These are phyloP conservation scores for Glaucopsyche alexis DNA, from an alignment of 2,888 invertebrate genomes.

Conservation along the genomic window DNA sequence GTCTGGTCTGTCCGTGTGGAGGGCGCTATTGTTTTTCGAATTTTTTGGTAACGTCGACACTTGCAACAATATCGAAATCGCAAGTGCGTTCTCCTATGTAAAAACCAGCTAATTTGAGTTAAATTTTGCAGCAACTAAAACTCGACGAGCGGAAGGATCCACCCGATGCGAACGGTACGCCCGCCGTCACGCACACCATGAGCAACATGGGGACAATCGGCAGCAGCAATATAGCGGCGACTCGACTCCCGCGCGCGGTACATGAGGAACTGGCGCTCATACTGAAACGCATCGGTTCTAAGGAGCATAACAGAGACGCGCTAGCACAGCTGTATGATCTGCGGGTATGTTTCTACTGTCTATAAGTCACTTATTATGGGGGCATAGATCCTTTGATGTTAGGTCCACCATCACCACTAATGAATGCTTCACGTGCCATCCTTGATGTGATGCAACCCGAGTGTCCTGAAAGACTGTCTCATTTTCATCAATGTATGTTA, in stretches of 20 bases:
- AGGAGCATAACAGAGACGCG: slow-evolving; percentile 91
- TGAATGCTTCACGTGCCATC: no score
- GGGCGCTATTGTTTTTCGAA: no score
- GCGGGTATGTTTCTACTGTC: slow-evolving; percentile 56
- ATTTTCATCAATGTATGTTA: no score
- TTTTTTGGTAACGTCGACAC: no score
- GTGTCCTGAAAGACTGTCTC: no score
- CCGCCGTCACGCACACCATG: slow-evolving; percentile 38
- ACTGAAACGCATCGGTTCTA: slow-evolving; percentile 93
- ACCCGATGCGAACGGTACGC: slow-evolving; percentile 60
- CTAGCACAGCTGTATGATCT: slow-evolving; percentile 89
- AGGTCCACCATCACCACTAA: no score
- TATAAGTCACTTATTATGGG: background rate
- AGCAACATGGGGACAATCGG: slow-evolving; percentile 78
- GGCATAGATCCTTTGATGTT: no score
- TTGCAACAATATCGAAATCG: no score
- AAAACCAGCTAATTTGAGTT: background rate
- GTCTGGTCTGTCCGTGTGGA: no score
- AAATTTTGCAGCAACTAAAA: slow-evolving; percentile 65
- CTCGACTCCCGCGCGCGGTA: slow-evolving; percentile 85
- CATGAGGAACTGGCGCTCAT: slow-evolving; percentile 93
- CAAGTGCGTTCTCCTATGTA: no score
- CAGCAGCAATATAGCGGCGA: slow-evolving; percentile 56
- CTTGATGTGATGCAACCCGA: no score
- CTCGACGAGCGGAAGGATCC: slow-evolving; percentile 79